Base-by-base conservation (phyloP, 2,888 invertebrate genomes). In the Polydrusus pterygomalis region DNA sequence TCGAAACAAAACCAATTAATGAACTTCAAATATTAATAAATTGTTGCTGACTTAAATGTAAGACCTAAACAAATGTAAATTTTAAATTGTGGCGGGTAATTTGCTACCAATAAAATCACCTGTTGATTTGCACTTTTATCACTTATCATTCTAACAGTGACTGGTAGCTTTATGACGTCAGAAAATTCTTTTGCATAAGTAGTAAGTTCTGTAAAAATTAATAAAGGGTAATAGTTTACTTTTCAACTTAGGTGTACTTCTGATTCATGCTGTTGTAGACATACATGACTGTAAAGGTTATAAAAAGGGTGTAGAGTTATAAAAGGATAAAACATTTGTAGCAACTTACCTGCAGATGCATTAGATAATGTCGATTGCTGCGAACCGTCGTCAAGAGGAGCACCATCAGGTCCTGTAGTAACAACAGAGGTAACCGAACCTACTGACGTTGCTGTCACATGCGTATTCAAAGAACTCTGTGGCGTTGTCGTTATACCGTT, bases 291-390 rank as follows among this genome's bases (percentile, higher is more conserved):
- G n/a, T n/a, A n/a, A n/a, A n/a, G n/a, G n/a, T n/a, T n/a, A n/a
- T n/a, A n/a, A n/a, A n/a, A n/a, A n/a, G n/a, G n/a, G n/a, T n/a
- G n/a, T n/a, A n/a, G n/a, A n/a, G n/a, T n/a, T n/a, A 25, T 25
- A 25, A 25, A 34, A 34, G 34, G 8, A 10, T 9, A 34, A 43
- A 43, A n/a, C n/a, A 20, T 54, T 60, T 49, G 17, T 17, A 38
- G 11, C 45, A 45, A 85, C 88, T 85, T 87, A 96, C 96, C 96
- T 86, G 96, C 96, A 80, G 97, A 97, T 77, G 97, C 96, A 88
- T 96, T 97, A 74, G 96, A 96, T 80, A 96, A 91, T 80, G 96
- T 97, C 84, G 96, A 96, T 88, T 97, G 96, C 87, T 97, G 97
- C 83, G 96, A 96, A 83, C 94, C 96, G 88, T 97, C 96, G 87